phyloP scores from a whole-genome alignment of 1,140 invertebrate genomes.

The Amphibalanus amphitrite region DNA sequence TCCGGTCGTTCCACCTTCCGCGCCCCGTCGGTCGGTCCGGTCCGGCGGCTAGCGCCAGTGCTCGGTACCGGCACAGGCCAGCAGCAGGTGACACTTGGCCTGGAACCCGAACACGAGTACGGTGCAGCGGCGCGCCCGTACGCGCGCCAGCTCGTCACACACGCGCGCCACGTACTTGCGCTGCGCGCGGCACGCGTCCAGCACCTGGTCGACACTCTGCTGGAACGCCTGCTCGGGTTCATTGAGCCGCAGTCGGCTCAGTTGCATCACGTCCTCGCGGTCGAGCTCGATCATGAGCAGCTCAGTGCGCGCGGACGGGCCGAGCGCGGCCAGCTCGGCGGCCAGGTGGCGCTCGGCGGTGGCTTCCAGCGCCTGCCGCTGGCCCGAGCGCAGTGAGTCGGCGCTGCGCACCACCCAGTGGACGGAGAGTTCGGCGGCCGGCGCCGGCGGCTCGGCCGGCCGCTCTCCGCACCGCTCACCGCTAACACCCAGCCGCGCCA shows the following conservation, averaged over 20 bases:
- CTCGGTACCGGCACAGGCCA: constrained; percentile 34
- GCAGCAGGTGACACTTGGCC: not conserved
- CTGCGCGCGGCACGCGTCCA: constrained; percentile 43
- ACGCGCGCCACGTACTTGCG: constrained; percentile 58
- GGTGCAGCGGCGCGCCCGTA: constrained; percentile 50
- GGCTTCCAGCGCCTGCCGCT: not conserved
- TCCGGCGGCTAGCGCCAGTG: constrained; percentile 52
- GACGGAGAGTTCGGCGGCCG: not conserved
- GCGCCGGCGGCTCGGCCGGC: not conserved
- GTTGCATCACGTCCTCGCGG: constrained; percentile 31
- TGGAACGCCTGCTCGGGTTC: constrained; percentile 43
- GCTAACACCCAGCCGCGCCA: not conserved
- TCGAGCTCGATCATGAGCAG: constrained; percentile 31
- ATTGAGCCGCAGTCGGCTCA: constrained; percentile 44
- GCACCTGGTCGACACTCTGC: constrained; percentile 24
- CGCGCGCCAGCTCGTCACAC: not conserved
- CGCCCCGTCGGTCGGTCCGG: too few relatives aligned
- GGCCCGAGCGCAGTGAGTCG: too few relatives aligned
- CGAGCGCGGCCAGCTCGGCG: constrained; percentile 39
- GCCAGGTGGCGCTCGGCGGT: constrained; percentile 38
- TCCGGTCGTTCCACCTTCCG: too few relatives aligned
- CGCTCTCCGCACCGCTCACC: not conserved
- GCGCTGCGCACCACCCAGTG: not conserved
- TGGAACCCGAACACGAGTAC: constrained; percentile 45
- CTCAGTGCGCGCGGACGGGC: constrained; percentile 70